Evolutionary conservation across 2,797 vertebrate species (phyloP).

Genomic region (Pempheris klunzingeri): DNA sequence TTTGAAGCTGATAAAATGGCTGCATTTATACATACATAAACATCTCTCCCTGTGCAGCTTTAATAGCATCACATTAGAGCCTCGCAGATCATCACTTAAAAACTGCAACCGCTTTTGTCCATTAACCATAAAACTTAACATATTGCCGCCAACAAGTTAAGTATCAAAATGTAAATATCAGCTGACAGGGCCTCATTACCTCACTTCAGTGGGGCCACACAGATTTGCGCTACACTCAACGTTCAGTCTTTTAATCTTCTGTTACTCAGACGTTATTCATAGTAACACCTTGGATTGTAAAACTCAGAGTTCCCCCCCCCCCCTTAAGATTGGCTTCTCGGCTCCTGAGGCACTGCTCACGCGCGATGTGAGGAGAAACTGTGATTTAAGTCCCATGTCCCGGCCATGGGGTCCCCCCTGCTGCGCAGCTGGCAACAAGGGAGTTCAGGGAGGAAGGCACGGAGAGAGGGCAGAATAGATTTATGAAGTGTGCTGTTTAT

Average conservation of each 20-base stretch:
- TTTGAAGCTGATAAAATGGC: background rate
- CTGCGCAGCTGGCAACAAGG: constrained; percentile 43
- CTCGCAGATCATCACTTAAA: background rate
- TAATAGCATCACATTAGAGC: constrained; percentile 1
- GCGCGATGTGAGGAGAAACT: constrained; percentile 50
- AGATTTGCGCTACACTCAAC: background rate
- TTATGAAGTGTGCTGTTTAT: background rate
- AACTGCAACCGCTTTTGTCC: background rate
- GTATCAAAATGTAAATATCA: constrained; percentile 3
- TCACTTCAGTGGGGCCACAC: background rate
- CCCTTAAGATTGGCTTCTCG: constrained; percentile 1
- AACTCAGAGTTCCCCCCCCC: constrained; percentile 8
- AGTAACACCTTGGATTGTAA: constrained; percentile 19
- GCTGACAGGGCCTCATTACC: background rate
- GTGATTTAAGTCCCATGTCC: constrained; percentile 33
- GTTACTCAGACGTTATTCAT: constrained; percentile 5
- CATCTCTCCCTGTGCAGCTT: background rate
- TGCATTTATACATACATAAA: background rate
- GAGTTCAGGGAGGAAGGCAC: constrained; percentile 19
- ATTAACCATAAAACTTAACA: background rate
- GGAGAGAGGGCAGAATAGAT: background rate
- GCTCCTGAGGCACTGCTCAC: constrained; percentile 5
- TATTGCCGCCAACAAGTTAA: background rate
- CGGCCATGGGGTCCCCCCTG: constrained; percentile 35
- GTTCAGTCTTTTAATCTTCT: background rate